Base-by-base conservation (phyloP, 2,888 invertebrate genomes). In the Tetranychus piercei region DNA sequence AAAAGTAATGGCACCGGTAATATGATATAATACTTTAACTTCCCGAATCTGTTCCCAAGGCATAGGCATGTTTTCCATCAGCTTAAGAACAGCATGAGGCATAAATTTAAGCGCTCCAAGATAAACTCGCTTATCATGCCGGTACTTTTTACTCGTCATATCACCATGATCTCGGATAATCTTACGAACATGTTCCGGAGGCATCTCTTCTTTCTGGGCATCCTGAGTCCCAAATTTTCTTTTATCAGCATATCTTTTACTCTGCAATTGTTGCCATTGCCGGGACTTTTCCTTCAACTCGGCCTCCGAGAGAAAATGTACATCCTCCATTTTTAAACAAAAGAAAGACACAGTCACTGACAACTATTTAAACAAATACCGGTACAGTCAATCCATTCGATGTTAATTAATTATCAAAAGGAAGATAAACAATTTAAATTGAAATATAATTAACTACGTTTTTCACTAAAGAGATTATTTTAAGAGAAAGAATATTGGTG, bases 11-110 rank as follows among this genome's bases (percentile, higher is more conserved):
- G 99, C 99, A 72, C 99, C 99, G 9, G 99, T 99, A 77, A 99
- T 97, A 81, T 99, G 99, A 82, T 99, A 99, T 44, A 99, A 85
- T 8, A 94, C 95, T 84, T 93, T 92, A 0, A 96, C 95, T 83
- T 99, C 99, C 77, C 99, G 86, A 77, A 99, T 99, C 84, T 99
- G 99, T 83, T 99, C 99, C 99, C 99, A 99, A 0, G 99, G 99
- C 99, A 99, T 99, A 0, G 99, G 99, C 99, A 99, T 99, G 83
- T 99, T 99, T 83, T 99, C 99, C 76, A 99, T 83, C 1, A 99
- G 86, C 81, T 99, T 99, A 86, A 99, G 89, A 7, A 99, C 96
- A 8, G 99, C 99, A 85, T 99, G 99, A 0, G 99, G 99, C 97
- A 99, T 99, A 82, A 99, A 99, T 82, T 99, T 99, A 72, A 99